Evolutionary conservation across 2,113 vertebrate genomes (phyloP).

Genomic region (Equus przewalskii): DNA sequence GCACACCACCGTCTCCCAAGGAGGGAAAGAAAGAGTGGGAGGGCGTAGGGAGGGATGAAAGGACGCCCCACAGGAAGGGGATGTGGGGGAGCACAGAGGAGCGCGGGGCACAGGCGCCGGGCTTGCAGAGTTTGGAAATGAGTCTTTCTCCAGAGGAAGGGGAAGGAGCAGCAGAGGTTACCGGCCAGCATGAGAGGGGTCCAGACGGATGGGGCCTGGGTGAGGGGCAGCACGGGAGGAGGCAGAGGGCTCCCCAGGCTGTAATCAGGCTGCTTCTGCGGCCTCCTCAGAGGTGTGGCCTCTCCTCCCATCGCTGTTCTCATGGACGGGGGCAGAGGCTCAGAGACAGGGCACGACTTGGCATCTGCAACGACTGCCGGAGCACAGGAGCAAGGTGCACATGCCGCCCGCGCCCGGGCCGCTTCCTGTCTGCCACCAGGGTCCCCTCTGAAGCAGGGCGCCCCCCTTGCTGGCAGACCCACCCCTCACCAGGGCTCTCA

Average conservation of each 20-base stretch:
- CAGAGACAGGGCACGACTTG: not conserved
- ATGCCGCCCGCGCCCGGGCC: accelerated
- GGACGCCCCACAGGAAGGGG: accelerated
- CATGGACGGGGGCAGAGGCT: not conserved
- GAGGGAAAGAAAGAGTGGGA: not conserved
- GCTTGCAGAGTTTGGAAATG: not conserved
- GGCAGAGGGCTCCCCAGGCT: not conserved
- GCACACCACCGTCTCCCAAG: not conserved
- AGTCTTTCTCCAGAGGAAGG: not conserved
- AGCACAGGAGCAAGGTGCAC: not conserved
- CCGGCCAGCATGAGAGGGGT: not conserved
- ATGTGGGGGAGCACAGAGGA: not conserved
- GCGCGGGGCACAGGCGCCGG: accelerated
- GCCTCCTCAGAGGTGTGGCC: too few species aligned
- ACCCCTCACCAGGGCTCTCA: not conserved
- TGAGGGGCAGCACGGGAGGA: not conserved
- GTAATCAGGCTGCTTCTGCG: too few species aligned
- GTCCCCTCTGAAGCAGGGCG: not conserved
- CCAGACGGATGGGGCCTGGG: not conserved
- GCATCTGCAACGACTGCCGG: not conserved
- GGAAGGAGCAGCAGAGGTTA: not conserved
- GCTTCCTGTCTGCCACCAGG: not conserved
- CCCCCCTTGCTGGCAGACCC: not conserved
- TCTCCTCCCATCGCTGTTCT: not conserved
- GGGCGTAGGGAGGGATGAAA: not conserved